A percentile compares a stretch with the other conserved stretches of the same genome.
Conservation (phyloP, 1,140 invertebrate species). For the Gryon sp. region DNA sequence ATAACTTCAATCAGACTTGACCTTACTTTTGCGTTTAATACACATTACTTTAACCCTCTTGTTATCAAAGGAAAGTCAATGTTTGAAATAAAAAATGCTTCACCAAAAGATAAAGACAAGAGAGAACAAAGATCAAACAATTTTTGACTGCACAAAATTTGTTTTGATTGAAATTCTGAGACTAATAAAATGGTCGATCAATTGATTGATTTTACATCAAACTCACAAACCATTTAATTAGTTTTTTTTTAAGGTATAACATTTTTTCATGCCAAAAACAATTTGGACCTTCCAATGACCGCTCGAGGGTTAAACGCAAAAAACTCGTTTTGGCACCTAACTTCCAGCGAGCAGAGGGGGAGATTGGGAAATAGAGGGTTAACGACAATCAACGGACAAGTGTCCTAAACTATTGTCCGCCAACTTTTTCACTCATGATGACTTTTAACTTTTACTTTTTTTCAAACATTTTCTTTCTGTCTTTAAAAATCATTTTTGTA, state of each 20-base stretch:
- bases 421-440: not conserved
- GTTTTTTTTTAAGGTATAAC: not conserved
- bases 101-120: too few species aligned
- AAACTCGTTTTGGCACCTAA: conserved; percentile 47
- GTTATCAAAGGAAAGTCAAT: conserved; percentile 9
- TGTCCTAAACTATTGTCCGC: conserved; percentile 18
- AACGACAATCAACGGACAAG: conserved; percentile 56
- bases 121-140: too few species aligned
- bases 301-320: conserved; percentile 5
- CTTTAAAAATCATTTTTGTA: too few species aligned
- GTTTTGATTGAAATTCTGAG: not conserved
- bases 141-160: conserved; percentile 8
- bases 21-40: conserved; percentile 10
- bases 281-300: not conserved
- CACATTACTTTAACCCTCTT: conserved; percentile 17
- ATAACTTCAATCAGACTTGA: conserved; percentile 9
- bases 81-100: too few species aligned
- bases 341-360: conserved; percentile 57
- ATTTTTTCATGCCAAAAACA: conserved; percentile 15
- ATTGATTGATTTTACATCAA: not conserved
- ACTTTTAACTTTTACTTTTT: too few species aligned
- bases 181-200: conserved; percentile 9
- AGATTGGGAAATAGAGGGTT: too few species aligned
- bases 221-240: conserved; percentile 3
- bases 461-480: too few species aligned